These are phyloP conservation scores for Epinotia brunnichana DNA, from an alignment of 2,888 invertebrate genomes.

Conservation along the genomic window DNA sequence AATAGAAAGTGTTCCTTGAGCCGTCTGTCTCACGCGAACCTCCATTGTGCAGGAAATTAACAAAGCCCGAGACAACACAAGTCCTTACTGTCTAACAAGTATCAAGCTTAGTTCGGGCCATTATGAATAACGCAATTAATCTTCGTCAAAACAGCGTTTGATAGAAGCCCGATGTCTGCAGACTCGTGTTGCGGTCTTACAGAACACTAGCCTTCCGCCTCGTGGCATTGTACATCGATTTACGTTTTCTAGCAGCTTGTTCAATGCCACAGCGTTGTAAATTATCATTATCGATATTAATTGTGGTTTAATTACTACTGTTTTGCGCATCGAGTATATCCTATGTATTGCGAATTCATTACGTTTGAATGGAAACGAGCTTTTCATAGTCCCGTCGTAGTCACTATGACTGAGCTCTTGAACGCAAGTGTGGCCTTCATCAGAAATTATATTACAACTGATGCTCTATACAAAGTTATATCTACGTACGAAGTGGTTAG, in stretches of 20 bases:
- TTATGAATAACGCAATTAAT: slow-evolving; percentile 67
- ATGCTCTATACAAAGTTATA: background rate
- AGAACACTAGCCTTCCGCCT: slow-evolving; percentile 66
- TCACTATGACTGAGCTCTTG: background rate
- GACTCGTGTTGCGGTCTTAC: slow-evolving; percentile 77
- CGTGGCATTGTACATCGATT: slow-evolving; percentile 72
- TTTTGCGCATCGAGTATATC: background rate
- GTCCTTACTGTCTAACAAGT: slow-evolving; percentile 55
- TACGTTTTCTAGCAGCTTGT: slow-evolving; percentile 55
- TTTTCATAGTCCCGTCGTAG: background rate
- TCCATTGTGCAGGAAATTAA: slow-evolving; percentile 46
- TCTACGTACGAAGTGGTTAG: slow-evolving; percentile 3
- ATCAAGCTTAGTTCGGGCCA: slow-evolving; percentile 57
- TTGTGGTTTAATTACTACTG: background rate
- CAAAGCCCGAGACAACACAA: slow-evolving; percentile 45
- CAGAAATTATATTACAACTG: slow-evolving; percentile 6
- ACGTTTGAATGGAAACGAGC: background rate
- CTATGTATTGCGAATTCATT: background rate
- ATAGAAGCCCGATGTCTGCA: slow-evolving; percentile 69
- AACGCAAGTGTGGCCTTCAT: background rate
- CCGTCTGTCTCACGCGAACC: slow-evolving; percentile 44
- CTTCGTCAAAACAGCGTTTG: slow-evolving; percentile 73
- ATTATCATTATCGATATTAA: slow-evolving; percentile 27
- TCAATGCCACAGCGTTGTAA: slow-evolving; percentile 30
- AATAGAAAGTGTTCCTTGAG: slow-evolving; percentile 44